Evolutionary conservation across 2,888 invertebrate species (phyloP).

Genomic region (Acronicta psi): DNA sequence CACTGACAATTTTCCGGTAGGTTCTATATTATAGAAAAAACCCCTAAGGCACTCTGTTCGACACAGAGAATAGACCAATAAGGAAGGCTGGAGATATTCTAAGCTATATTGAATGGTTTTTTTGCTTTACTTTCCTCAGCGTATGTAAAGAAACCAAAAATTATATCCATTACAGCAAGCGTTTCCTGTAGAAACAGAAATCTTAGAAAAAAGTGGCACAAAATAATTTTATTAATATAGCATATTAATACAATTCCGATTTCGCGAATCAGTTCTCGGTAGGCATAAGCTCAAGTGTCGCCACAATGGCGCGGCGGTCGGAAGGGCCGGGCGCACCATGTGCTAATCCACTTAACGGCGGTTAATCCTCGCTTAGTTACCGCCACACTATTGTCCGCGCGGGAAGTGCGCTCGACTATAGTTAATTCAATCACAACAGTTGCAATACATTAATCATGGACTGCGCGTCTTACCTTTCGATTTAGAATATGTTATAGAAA

Average conservation of each 20-base stretch:
- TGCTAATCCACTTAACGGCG: constrained; percentile 80
- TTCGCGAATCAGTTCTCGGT: constrained; percentile 43
- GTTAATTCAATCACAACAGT: constrained; percentile 78
- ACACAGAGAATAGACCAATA: too few species aligned
- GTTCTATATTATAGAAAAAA: too few species aligned
- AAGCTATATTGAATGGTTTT: not conserved
- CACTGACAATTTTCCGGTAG: too few species aligned
- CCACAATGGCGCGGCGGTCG: constrained; percentile 54
- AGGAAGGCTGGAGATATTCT: too few species aligned
- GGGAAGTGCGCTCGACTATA: constrained; percentile 63
- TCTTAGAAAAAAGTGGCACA: constrained; percentile 18
- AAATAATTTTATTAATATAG: constrained; percentile 7
- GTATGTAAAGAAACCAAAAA: constrained; percentile 26
- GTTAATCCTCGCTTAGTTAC: constrained; percentile 71
- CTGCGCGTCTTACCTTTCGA: constrained; percentile 14
- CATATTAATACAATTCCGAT: constrained; percentile 41
- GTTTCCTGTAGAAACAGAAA: constrained; percentile 28
- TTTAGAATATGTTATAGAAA: not conserved
- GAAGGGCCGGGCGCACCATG: constrained; percentile 72
- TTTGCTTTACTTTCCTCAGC: not conserved
- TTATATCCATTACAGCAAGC: constrained; percentile 21
- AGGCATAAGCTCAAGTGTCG: constrained; percentile 48
- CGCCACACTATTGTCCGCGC: constrained; percentile 56
- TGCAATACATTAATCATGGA: constrained; percentile 45
- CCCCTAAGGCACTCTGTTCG: too few species aligned